phyloP scores from a whole-genome alignment of 2,888 invertebrate species.

The Myopa tessellatipennis region DNA sequence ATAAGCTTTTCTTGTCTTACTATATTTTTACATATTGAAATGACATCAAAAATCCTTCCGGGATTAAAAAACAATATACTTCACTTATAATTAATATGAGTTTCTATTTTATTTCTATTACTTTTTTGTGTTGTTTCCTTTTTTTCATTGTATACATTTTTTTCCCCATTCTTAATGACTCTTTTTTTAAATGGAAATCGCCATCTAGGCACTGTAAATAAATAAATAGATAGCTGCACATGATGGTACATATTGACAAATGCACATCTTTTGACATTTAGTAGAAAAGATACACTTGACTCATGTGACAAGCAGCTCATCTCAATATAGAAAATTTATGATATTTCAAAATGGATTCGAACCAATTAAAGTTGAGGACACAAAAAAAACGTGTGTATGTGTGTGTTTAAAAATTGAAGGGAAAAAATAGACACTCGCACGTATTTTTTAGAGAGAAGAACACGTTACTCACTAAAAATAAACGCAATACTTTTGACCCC shows the following conservation, averaged over 20 bases:
- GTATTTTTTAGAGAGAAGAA: not conserved
- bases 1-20: no score
- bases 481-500: constrained; percentile 29
- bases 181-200: not conserved
- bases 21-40: no score
- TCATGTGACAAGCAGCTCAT: not conserved
- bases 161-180: not conserved
- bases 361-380: not conserved
- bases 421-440: not conserved
- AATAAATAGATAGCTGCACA: not conserved
- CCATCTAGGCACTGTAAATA: not conserved
- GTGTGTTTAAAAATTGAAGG: not conserved
- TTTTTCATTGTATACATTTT: not conserved
- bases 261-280: not conserved
- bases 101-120: not conserved
- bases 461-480: constrained; percentile 22
- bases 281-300: not conserved
- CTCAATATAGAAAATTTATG: not conserved
- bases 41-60: no score
- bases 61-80: not conserved
- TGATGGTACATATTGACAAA: not conserved
- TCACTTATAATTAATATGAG: not conserved
- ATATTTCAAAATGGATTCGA: not conserved
- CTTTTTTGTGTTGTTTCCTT: not conserved
- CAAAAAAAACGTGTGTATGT: not conserved